Evolutionary conservation across 2,797 vertebrate species (phyloP).

Genomic region (Malacoraja senta): DNA sequence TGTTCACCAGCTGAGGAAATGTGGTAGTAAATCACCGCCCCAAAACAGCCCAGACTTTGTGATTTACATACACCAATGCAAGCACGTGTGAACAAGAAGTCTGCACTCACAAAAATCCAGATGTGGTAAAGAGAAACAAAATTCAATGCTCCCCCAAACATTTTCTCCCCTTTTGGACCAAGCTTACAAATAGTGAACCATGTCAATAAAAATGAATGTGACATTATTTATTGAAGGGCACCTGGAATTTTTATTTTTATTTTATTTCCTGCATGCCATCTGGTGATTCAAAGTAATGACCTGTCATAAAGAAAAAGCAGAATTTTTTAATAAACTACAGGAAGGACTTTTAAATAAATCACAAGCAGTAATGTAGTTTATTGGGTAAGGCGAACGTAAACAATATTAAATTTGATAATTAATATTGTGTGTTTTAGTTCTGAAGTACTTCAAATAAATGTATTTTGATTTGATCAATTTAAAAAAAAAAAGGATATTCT

Average conservation of each 20-base stretch:
- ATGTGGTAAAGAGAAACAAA: constrained; percentile 32
- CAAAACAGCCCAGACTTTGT: constrained; percentile 29
- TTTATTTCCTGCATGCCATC: constrained; percentile 39
- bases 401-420: constrained; percentile 39
- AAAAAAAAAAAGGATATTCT: not conserved
- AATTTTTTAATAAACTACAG: constrained; percentile 39
- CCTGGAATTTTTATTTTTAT: constrained; percentile 38
- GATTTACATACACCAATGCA: constrained; percentile 33
- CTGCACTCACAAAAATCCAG: constrained; percentile 34
- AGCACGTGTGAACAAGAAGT: constrained; percentile 35
- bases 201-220: constrained; percentile 36
- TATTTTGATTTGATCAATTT: constrained; percentile 26
- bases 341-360: constrained; percentile 37
- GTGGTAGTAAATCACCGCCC: constrained; percentile 30
- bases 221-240: constrained; percentile 38
- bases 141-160: constrained; percentile 31
- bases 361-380: constrained; percentile 35
- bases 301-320: constrained; percentile 37
- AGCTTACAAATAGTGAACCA: constrained; percentile 27
- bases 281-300: constrained; percentile 39
- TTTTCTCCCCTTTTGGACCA: constrained; percentile 32
- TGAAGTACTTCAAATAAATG: constrained; percentile 32
- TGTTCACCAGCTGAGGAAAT: constrained; percentile 37
- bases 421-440: constrained; percentile 36
- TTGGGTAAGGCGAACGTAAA: constrained; percentile 30